Base-by-base conservation (phyloP, 2,888 invertebrate species). In the Epinotia brunnichana region DNA sequence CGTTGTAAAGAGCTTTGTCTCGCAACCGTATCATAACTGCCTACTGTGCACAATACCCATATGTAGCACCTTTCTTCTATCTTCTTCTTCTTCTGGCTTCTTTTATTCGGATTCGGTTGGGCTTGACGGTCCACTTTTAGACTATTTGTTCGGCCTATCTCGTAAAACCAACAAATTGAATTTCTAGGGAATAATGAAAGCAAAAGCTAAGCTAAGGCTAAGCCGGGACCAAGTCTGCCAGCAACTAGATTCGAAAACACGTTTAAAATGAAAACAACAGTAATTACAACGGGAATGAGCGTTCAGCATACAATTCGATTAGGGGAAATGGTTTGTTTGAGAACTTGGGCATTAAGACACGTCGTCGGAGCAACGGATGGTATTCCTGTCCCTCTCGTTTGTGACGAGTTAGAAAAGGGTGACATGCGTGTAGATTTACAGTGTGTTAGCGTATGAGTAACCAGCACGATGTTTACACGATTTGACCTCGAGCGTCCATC, bases 401-500 rank as follows among this genome's bases (percentile, higher is more conserved):
- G 10, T 41, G 13, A 41, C 0, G 66, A 10, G 39, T 66, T 17
- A 41, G 41, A 66, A 24, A 66, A n/a, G 62, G 29, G 5, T 54
- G n/a, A 24, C 66, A 54, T 21, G 13, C n/a, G 54, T 39, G 41
- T 64, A 21, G 35, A 10, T 66, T 39, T 41, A 41, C 54, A 53
- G 54, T 15, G 64, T 54, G 39, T 53, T 64, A 15, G n/a, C 48
- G n/a, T 39, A 54, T 15, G 24, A 39, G 35, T 48, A 35, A 39
- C 54, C 54, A 41, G 61, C 41, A 54, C 54, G 39, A 21, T 60
- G 69, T 69, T 69, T 69, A 41, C 62, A 41, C 17, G n/a, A 61
- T 3, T 41, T 61, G 69, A 61, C 69, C 69, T 61, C 69, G 69
- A n/a, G 17, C 59, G 60, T 17, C 61, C 69, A 69, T 54, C 69